These are phyloP conservation scores for Rhea americana DNA, from an alignment of 2,113 vertebrate genomes.

Conservation along the genomic window DNA sequence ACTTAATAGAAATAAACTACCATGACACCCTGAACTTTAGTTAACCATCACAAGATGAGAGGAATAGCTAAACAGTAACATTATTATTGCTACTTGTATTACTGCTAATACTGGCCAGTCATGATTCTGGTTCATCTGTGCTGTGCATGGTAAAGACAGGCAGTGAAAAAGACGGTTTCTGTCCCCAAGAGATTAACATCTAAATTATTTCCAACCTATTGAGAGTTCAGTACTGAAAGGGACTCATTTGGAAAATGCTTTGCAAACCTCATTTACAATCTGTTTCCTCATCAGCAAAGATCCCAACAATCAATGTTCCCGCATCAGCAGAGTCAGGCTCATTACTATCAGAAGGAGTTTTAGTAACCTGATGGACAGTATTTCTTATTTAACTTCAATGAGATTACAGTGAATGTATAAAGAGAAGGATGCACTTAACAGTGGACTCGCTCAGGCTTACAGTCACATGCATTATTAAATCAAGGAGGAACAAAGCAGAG, in stretches of 20 bases:
- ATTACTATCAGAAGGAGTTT: neutral
- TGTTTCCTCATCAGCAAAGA: neutral
- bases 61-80: neutral
- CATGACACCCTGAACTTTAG: neutral
- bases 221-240: neutral
- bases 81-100: neutral
- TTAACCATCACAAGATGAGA: neutral
- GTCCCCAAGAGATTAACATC: neutral
- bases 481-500: neutral
- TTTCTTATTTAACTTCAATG: neutral
- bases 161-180: neutral
- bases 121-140: neutral
- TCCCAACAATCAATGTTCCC: neutral
- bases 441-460: neutral
- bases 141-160: neutral
- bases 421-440: neutral
- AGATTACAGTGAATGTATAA: neutral
- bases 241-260: neutral
- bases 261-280: neutral
- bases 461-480: neutral
- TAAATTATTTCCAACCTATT: neutral
- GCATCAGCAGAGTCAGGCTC: neutral
- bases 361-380: fast-evolving
- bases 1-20: neutral
- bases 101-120: neutral